Base-by-base conservation (phyloP, 2,888 invertebrate species). In the Meghimatium bilineatum region DNA sequence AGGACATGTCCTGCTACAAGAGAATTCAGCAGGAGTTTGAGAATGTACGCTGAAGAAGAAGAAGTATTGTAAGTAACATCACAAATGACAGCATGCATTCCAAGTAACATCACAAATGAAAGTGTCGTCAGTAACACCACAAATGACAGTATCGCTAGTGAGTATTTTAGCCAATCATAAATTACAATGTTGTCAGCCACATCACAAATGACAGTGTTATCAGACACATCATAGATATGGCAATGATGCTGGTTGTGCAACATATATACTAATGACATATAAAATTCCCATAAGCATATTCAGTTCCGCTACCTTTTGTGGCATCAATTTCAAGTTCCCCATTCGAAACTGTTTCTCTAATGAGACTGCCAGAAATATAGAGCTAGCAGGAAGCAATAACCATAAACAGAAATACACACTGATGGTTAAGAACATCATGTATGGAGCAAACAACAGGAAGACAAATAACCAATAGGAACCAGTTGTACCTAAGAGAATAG, bases 401-500 rank as follows among this genome's bases (percentile, higher is more conserved):
- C 97, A 98, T 86, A 96, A 93, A 10, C 97, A 97, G 93, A 96
- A 97, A 91, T 97, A 96, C 1, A 97, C 94, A 14, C 97, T 96
- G 85, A 96, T 95, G 36, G 98, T 97, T 83, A 97, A 96, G 94
- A 98, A 97, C 10, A 92, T 84, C 49, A 93, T 87, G 91, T 98
- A 98, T 1, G 98, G 98, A 75, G 96, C 96, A 93, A 98, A 98
- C 36, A 98, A 94, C 87, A 98, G 95, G 94, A 97, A 95, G 82
- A 97, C 97, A 94, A 97, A 98, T 34, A 98, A 94, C 86, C 97
- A 95, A 94, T 98, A 97, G 8, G 98, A 98, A 86, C 97, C 96
- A 66, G 97, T 97, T 91, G 96, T 96, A 38, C 98, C 98, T 88
- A 98, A 96, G 81, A 98, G 94, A 92, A 98, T 98, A n/a, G 98